Evolutionary conservation across 2,888 invertebrate genomes (phyloP).

Genomic region (Poecilobothrus nobilitatus): DNA sequence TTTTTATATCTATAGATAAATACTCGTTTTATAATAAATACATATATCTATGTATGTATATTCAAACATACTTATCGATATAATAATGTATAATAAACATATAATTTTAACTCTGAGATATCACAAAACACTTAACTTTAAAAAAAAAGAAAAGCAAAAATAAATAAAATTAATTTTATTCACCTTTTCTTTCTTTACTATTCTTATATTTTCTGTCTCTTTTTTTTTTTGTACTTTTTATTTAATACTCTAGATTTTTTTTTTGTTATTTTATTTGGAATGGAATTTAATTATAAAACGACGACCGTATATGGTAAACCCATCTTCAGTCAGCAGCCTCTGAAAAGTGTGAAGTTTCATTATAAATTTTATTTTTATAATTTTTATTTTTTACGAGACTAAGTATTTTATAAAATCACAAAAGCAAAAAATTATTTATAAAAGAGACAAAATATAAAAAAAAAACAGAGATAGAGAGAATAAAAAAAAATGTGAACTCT

Average conservation of each 20-base stretch:
- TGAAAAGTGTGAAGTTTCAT: not conserved
- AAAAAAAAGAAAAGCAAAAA: not conserved
- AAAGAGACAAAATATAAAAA: too few relatives aligned
- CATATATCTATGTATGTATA: too few relatives aligned
- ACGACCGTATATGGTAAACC: not conserved
- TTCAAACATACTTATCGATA: too few relatives aligned
- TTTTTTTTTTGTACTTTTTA: too few relatives aligned
- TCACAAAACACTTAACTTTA: not conserved
- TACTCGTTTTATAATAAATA: not conserved
- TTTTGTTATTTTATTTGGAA: too few relatives aligned
- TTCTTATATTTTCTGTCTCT: not conserved
- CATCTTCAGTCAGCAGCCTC: not conserved
- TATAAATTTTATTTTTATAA: too few relatives aligned
- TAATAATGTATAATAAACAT: not conserved
- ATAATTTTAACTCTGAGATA: not conserved
- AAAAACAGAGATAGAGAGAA: too few relatives aligned
- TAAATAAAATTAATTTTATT: not conserved
- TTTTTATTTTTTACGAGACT: too few relatives aligned
- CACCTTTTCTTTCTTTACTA: not conserved
- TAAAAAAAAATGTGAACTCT: too few relatives aligned
- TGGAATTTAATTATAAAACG: not conserved
- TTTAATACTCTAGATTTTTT: too few relatives aligned
- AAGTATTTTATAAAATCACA: too few relatives aligned
- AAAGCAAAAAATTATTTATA: too few relatives aligned
- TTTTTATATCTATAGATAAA: not conserved